Evolutionary conservation across 2,888 invertebrate species (phyloP).

Genomic region (Odontocolon sp.): DNA sequence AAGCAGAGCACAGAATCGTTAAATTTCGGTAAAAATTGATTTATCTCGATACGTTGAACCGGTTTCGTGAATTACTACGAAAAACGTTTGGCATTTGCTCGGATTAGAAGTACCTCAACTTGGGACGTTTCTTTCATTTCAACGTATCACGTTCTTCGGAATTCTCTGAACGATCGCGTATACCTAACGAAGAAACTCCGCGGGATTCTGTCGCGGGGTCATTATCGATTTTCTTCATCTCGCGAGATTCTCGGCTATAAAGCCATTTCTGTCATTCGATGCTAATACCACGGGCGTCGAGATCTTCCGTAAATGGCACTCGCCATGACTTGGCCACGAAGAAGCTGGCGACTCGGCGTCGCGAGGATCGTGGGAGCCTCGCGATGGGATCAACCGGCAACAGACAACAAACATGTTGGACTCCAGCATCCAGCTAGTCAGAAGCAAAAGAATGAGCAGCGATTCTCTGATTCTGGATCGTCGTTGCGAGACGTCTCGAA

Average conservation of each 20-base stretch:
- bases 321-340: constrained; percentile 52
- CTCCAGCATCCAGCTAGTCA: constrained; percentile 6
- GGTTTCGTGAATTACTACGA: neutral
- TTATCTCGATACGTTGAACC: no score
- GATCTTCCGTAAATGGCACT: constrained; percentile 62
- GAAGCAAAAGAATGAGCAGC: neutral
- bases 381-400: constrained; percentile 47
- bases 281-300: constrained; percentile 69
- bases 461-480: constrained; percentile 25
- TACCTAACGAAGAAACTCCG: constrained; percentile 48
- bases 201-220: constrained; percentile 47
- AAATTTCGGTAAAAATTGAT: neutral
- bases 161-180: constrained; percentile 31
- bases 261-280: constrained; percentile 76
- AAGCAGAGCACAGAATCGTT: neutral
- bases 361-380: constrained; percentile 58
- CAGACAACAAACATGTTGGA: constrained; percentile 1
- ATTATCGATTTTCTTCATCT: constrained; percentile 71
- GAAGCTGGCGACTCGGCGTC: constrained; percentile 56
- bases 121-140: neutral
- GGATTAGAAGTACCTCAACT: no score
- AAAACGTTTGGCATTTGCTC: neutral
- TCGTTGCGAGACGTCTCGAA: constrained; percentile 19
- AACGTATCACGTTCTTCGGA: constrained; percentile 11
- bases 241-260: constrained; percentile 67